Base-by-base conservation (phyloP, 2,113 vertebrate species). In the Tauraco erythrolophus region DNA sequence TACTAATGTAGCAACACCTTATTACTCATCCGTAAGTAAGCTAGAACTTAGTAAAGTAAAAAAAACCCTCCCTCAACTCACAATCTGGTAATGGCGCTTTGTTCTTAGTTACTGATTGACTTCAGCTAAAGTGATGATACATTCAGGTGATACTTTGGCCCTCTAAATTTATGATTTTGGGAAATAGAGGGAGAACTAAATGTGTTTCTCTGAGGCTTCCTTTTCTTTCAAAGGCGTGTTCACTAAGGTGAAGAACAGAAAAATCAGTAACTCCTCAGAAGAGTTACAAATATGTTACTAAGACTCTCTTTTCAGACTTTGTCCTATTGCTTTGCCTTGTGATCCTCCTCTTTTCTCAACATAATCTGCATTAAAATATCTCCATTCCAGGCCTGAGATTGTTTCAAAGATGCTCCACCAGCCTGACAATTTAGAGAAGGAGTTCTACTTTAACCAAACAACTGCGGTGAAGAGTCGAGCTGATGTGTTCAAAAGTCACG, bases 201-300 rank as follows among this genome's bases (percentile, higher is more conserved):
- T 56, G 11, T 56, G 23, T 46, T 54, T 35, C 10, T 82, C 11
- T 1, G 5, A 58, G 18, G 5, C 6, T 71, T 82, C 11, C 2
- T 89, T 69, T 81, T 48, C 35, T 72, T 92, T 57, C 27, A 91
- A 89, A 89, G 69, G 8, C 27, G 35, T 79, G 5, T 8, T 51
- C 33, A 39, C 23, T 64, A 6, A 60, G 14, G 25, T 45, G 24
- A 70, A 77, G 9, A 84, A n/a, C 4, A 71, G 24, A 79, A 83
- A 95, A 79, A 61, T 51, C 23, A 53, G 24, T 58, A 79, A 71
- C 43, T 71, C 10, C 35, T 43, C 22, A 39, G 45, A 89, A 70
- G 33, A 76, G 13, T 48, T 74, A 61, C 8, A 35, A 83, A 50
- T 4, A 28, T 0, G 0, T 27, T 48, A 19, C 15, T 84, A 84